These are phyloP conservation scores for Anisognathus igniventris DNA, from an alignment of 2,797 vertebrate genomes.

Conservation along the genomic window DNA sequence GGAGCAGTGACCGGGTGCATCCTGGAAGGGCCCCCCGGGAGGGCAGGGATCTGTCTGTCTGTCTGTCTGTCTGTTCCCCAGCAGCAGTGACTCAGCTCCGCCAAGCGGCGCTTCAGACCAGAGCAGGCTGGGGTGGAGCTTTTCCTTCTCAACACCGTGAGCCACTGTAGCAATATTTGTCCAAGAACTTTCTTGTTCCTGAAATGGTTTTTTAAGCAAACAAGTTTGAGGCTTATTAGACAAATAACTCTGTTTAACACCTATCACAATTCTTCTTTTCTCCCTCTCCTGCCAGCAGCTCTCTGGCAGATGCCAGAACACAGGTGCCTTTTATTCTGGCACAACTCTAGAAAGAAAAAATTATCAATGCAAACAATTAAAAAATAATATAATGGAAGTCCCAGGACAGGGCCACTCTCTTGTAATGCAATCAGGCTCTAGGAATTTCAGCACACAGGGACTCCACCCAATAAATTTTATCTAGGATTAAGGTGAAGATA, in stretches of 20 bases:
- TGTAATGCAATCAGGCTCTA: background rate
- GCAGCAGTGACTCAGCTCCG: background rate
- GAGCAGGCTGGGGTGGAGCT: background rate
- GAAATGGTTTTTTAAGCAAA: background rate
- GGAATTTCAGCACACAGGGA: background rate
- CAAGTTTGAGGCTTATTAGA: background rate
- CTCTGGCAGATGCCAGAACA: background rate
- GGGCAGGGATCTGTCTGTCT: background rate
- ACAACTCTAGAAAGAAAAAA: background rate
- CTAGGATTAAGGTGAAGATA: conserved; percentile 35
- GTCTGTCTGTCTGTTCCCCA: too few species aligned
- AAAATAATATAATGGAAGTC: background rate
- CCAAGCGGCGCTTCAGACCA: background rate
- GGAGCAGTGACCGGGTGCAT: background rate
- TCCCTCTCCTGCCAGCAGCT: background rate
- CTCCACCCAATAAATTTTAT: background rate
- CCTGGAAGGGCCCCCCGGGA: background rate
- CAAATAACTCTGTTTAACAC: background rate
- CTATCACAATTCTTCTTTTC: background rate
- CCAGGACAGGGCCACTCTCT: background rate
- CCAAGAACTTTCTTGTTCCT: background rate
- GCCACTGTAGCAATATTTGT: background rate
- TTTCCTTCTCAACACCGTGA: rapidly evolving
- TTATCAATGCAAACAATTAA: background rate
- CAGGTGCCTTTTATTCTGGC: background rate